A percentile compares a stretch with the other conserved stretches of the same genome.
These are phyloP conservation scores for Eristalinus sepulchralis DNA, from an alignment of 2,888 invertebrate genomes.

Conservation along the genomic window DNA sequence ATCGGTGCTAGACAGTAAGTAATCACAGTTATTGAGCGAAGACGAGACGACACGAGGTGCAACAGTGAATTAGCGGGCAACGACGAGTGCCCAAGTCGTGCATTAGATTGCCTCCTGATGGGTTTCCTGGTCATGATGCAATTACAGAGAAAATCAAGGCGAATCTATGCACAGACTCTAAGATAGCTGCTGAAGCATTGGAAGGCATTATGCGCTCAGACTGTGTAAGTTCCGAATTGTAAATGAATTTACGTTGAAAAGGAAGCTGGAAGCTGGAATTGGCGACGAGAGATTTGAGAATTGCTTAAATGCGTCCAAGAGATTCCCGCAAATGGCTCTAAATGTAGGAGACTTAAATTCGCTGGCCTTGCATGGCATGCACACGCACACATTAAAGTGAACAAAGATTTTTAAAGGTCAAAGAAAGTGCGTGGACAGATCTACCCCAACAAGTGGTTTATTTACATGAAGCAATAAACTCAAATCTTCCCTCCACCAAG, in stretches of 20 bases:
- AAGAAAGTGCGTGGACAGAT: constrained; percentile 34
- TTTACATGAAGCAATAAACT: constrained; percentile 22
- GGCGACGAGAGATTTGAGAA: no score
- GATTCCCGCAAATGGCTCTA: no score
- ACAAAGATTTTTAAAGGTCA: constrained; percentile 19
- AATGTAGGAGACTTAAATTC: no score
- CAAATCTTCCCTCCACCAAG: background rate
- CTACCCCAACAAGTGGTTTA: constrained; percentile 27
- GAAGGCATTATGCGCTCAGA: no score
- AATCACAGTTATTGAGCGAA: constrained; percentile 56
- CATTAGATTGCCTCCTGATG: constrained; percentile 1
- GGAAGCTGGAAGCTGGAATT: no score
- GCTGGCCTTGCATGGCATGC: background rate
- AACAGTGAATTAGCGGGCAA: constrained; percentile 26
- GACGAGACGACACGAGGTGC: constrained; percentile 28
- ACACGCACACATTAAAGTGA: background rate
- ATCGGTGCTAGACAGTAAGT: constrained; percentile 63
- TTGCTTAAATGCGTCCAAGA: no score
- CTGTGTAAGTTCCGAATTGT: no score
- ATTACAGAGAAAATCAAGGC: background rate
- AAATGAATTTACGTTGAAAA: no score
- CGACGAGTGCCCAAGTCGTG: constrained; percentile 12
- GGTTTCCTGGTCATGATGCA: constrained; percentile 13
- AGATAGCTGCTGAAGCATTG: no score
- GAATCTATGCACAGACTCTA: background rate